These are phyloP conservation scores for Sula dactylatra DNA, from an alignment of 2,113 vertebrate genomes.

Conservation along the genomic window DNA sequence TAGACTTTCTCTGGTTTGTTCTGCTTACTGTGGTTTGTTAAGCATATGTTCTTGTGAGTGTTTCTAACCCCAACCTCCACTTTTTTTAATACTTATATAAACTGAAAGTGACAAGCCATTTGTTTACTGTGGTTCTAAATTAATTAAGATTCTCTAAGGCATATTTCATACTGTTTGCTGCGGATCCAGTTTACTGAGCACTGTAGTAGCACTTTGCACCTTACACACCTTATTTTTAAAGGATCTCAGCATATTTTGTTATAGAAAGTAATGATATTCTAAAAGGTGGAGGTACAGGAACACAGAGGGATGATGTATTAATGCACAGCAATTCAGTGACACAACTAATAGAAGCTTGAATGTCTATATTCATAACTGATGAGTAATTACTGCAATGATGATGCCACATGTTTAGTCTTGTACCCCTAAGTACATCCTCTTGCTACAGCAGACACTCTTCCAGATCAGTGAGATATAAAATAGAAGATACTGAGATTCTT, in stretches of 20 bases:
- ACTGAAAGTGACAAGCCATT: conserved; percentile 59
- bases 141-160: conserved; percentile 55
- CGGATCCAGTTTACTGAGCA: background rate
- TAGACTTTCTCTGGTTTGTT: conserved; percentile 25
- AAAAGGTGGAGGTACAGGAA: background rate
- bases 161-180: conserved; percentile 16
- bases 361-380: background rate
- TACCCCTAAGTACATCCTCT: background rate
- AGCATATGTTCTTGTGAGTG: conserved; percentile 12
- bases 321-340: background rate
- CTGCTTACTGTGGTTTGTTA: conserved; percentile 38
- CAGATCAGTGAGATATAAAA: background rate
- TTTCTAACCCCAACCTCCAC: conserved; percentile 51
- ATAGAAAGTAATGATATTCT: background rate
- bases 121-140: conserved; percentile 39
- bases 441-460: background rate
- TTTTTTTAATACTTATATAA: conserved; percentile 46
- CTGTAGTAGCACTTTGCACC: background rate
- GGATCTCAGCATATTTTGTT: background rate
- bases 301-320: background rate
- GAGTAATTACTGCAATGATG: background rate
- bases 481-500: background rate
- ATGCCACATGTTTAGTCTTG: background rate
- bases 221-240: background rate
- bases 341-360: background rate